Evolutionary conservation across 2,797 vertebrate species (phyloP).

Genomic region (Bovichtus diacanthus): DNA sequence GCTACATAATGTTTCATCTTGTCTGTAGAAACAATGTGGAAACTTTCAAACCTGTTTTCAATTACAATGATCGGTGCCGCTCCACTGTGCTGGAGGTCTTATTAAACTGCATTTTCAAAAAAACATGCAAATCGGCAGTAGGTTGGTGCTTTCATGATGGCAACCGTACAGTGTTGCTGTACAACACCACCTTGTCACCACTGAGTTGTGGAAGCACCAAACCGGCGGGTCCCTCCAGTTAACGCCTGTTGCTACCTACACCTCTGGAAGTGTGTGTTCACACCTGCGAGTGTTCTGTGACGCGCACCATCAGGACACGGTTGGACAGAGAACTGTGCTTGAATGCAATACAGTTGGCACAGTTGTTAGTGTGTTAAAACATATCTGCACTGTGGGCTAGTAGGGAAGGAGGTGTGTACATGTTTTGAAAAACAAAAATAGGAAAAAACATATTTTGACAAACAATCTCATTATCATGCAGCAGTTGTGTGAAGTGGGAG

Average conservation of each 20-base stretch:
- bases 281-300: conserved; percentile 32
- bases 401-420: not conserved
- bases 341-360: conserved; percentile 12
- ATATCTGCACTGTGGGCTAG: not conserved
- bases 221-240: conserved; percentile 23
- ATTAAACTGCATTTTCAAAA: conserved; percentile 23
- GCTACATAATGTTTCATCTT: conserved; percentile 47
- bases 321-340: conserved; percentile 17
- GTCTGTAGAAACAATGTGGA: conserved; percentile 42
- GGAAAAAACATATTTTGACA: not conserved
- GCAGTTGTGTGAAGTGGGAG: not conserved
- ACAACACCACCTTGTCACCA: conserved; percentile 24
- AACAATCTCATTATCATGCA: conserved; percentile 4
- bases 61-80: conserved; percentile 35
- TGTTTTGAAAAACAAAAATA: conserved; percentile 1
- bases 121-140: conserved; percentile 20
- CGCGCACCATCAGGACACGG: conserved; percentile 24
- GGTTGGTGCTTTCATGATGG: conserved; percentile 28
- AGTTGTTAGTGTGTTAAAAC: conserved; percentile 21
- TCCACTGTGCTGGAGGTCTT: conserved; percentile 31
- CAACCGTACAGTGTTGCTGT: conserved; percentile 12
- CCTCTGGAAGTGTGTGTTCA: conserved; percentile 52
- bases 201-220: conserved; percentile 29
- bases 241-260: conserved; percentile 35
- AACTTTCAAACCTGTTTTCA: conserved; percentile 38